These are phyloP conservation scores for Chrysochloris asiatica DNA, from an alignment of 2,113 vertebrate genomes.

Conservation along the genomic window DNA sequence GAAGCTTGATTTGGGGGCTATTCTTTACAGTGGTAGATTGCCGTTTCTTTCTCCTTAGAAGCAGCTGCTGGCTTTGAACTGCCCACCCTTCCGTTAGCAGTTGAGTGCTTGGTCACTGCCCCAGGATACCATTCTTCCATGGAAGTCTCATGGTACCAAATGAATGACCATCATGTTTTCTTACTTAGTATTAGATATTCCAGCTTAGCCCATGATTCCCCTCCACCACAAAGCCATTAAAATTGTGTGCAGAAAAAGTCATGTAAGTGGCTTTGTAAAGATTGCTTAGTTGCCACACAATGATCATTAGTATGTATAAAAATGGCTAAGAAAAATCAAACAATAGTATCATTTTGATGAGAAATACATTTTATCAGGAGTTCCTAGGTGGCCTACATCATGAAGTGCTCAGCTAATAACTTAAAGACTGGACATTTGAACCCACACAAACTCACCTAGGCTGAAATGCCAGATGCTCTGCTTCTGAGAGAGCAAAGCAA, in stretches of 20 bases:
- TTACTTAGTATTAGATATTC: background rate
- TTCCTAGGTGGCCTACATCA: background rate
- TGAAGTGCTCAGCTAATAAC: background rate
- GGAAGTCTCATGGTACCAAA: background rate
- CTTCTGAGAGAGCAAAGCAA: background rate
- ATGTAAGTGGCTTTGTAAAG: background rate
- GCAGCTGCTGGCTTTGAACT: too few relatives aligned
- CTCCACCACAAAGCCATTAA: background rate
- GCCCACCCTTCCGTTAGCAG: too few relatives aligned
- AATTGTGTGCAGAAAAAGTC: background rate
- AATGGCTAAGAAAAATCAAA: background rate
- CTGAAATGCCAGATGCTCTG: background rate
- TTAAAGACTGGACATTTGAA: background rate
- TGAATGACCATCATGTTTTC: background rate
- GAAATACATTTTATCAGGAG: background rate
- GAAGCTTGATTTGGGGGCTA: too few relatives aligned
- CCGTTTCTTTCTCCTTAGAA: too few relatives aligned
- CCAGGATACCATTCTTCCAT: too few relatives aligned
- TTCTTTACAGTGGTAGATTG: background rate
- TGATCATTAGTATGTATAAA: constrained; percentile 16
- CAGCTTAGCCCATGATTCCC: background rate
- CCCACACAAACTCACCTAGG: background rate
- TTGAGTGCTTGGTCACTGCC: too few relatives aligned
- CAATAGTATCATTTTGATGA: background rate
- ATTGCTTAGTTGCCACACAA: background rate